A percentile compares a stretch with the other conserved stretches of the same genome.
Conservation (phyloP, 2,888 invertebrate genomes). For the Lasiommata megera region DNA sequence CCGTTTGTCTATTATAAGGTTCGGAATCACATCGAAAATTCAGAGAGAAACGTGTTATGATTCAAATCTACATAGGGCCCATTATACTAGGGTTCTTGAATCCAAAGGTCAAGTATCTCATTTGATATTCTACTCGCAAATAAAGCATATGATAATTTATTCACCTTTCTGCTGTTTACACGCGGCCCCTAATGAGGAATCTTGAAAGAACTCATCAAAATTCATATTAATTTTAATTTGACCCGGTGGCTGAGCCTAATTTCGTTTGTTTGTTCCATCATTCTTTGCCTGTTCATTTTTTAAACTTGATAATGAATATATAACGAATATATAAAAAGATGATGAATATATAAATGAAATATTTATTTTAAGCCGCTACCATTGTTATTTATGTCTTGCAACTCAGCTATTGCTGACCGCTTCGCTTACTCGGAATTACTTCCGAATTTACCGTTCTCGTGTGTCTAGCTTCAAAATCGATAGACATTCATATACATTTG, state of each 20-base stretch:
- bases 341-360: too few species aligned
- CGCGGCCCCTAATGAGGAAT: slow-evolving; percentile 23
- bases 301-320: not conserved
- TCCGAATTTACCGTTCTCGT: too few species aligned
- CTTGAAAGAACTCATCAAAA: slow-evolving; percentile 18
- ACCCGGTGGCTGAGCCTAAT: slow-evolving; percentile 14
- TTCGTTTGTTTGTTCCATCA: slow-evolving; percentile 15
- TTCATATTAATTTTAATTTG: slow-evolving; percentile 23
- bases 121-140: slow-evolving; percentile 24
- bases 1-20: not conserved
- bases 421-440: too few species aligned
- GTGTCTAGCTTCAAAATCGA: too few species aligned
- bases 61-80: not conserved
- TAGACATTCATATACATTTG: too few species aligned
- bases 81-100: not conserved
- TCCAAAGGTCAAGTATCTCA: slow-evolving; percentile 19
- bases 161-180: slow-evolving; percentile 21
- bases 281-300: slow-evolving; percentile 4
- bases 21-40: not conserved
- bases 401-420: too few species aligned
- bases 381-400: too few species aligned
- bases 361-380: too few species aligned
- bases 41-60: not conserved
- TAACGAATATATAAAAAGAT: too few species aligned
- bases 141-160: slow-evolving; percentile 28